Base-by-base conservation (phyloP, 2,888 invertebrate genomes). In the Vesta saturnalis region DNA sequence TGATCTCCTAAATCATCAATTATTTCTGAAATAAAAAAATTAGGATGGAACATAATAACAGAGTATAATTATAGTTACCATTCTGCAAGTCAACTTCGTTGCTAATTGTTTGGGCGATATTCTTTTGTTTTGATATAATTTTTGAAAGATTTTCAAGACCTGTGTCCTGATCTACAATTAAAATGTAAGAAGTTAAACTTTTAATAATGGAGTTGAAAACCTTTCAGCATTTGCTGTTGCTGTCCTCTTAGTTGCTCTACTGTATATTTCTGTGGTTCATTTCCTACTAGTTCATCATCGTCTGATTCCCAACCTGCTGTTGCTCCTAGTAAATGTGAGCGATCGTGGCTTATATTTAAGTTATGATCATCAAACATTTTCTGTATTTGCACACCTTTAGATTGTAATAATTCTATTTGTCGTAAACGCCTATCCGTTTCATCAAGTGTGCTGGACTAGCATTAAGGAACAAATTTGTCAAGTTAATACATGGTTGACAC, bases 71-170 rank as follows among this genome's bases (percentile, higher is more conserved):
- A n/a, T n/a, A n/a, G n/a, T n/a, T 82, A 93, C 93, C 93, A 86
- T 93, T 92, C 77, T 94, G 94, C 72, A 88, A 83, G 77, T 91
- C 91, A 0, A 94, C 92, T 85, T 94, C 94, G 77, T 86, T 87
- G 10, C 90, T 90, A 74, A 95, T 91, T 56, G 89, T 90, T 55
- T 89, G 84, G 5, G 94, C 94, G 77, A 94, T 89, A 75, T 90
- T 86, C 77, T 92, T 93, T 79, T 94, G 94, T 4, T 93, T 85
- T 0, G 90, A 87, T 66, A 94, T 90, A 3, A 93, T 91, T 79
- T 90, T 88, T 0, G 92, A 90, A 54, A 94, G 84, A 60, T 87
- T 89, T 68, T 94, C 93, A 22, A 95, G 83, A 0, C 94, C 94
- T 72, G 86, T 84, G 78, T 95, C 92, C 86, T 95, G 94, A 71